Evolutionary conservation across 2,797 vertebrate species (phyloP).

Genomic region (Bovichtus variegatus): DNA sequence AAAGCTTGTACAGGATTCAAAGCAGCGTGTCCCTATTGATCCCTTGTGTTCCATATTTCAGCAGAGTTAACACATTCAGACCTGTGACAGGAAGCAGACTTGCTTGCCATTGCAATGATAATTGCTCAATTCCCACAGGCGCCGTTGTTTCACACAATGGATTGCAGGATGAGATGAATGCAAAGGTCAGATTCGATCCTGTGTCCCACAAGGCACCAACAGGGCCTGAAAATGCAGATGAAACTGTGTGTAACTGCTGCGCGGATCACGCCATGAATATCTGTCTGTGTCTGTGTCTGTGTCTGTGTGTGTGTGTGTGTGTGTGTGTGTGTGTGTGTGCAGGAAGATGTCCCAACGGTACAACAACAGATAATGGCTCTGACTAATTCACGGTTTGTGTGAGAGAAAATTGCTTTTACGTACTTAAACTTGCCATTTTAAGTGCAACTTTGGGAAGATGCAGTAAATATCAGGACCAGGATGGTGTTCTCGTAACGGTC

Average conservation of each 20-base stretch:
- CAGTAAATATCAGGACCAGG: too few species aligned
- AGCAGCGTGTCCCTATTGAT: constrained; percentile 19
- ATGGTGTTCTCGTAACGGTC: too few species aligned
- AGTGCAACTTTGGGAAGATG: too few species aligned
- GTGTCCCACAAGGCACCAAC: constrained; percentile 2
- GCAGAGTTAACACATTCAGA: constrained; percentile 30
- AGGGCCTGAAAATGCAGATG: constrained; percentile 6
- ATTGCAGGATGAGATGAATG: constrained; percentile 41
- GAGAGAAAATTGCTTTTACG: too few species aligned
- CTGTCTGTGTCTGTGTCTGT: too few species aligned
- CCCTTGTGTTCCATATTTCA: constrained; percentile 12
- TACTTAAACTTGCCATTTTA: too few species aligned
- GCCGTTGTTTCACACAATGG: constrained; percentile 23
- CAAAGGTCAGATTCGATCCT: constrained; percentile 56
- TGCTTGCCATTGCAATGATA: constrained; percentile 14
- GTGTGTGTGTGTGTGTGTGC: too few species aligned
- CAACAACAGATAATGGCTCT: too few species aligned
- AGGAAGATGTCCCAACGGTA: too few species aligned
- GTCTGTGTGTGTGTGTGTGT: too few species aligned
- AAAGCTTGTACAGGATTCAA: background rate
- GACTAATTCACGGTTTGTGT: too few species aligned
- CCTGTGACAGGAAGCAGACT: constrained; percentile 19
- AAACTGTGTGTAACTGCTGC: background rate
- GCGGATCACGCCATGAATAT: background rate
- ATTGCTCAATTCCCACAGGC: constrained; percentile 52